These are phyloP conservation scores for pig (Sus scrofa) DNA, from an alignment of 2,113 vertebrate genomes.

Conservation along the genomic window T2T-Sscrofa CM000814.6:127672501-127673000, in stretches of 20 bases:
- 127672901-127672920: constrained; percentile 52
- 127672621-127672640: not conserved
- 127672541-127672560: not conserved
- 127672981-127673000: not conserved
- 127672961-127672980: constrained; percentile 40
- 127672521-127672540: not conserved
- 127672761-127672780: constrained; percentile 2
- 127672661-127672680: constrained; percentile 6
- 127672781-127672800: not conserved
- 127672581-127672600: not conserved
- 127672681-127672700: not conserved
- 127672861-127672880: constrained; percentile 16
- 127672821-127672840: not conserved
- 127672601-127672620: not conserved
- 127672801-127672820: not conserved
- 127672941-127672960: constrained; percentile 52
- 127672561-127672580: not conserved
- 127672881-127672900: not conserved
- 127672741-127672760: constrained; percentile 48
- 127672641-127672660: constrained; percentile 5
- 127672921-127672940: constrained; percentile 36
- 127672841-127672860: constrained; percentile 67
- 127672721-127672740: not conserved
- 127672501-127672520: not conserved
- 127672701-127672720: not conserved